Conservation (phyloP, 2,888 invertebrate species). For the Lasius platythorax region DNA sequence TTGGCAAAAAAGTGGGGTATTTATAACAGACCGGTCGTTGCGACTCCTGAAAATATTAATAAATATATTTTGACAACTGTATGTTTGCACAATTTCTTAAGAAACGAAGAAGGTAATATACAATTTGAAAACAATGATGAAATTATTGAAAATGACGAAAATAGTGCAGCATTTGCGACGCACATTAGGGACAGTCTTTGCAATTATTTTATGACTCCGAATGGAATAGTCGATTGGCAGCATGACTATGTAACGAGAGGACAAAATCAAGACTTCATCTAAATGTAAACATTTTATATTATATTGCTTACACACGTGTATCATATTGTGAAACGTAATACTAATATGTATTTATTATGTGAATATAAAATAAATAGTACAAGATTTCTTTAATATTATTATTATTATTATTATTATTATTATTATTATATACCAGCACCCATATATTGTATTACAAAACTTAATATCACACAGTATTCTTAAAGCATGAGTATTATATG, state of each 20-base stretch:
- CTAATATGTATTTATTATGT: conserved; percentile 7
- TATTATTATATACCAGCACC: background rate
- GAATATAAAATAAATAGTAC: conserved; percentile 13
- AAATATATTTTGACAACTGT: conserved; percentile 16
- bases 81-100: conserved; percentile 21
- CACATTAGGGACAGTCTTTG: conserved; percentile 2
- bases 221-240: conserved; percentile 22
- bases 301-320: background rate
- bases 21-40: conserved; percentile 23
- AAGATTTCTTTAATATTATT: background rate
- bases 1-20: conserved; percentile 1
- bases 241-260: background rate
- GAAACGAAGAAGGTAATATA: background rate
- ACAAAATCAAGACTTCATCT: conserved; percentile 20
- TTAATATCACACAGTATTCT: background rate
- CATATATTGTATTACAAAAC: background rate
- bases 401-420: background rate
- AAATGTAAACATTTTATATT: background rate
- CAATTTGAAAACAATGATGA: conserved; percentile 19
- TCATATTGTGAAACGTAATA: background rate
- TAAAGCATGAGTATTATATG: background rate
- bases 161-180: background rate
- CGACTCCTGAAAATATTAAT: conserved; percentile 1
- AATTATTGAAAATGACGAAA: background rate
- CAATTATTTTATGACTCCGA: conserved; percentile 18